Percentiles rank a stretch among this genome's conserved stretches.
Evolutionary conservation across 2,113 vertebrate species (phyloP).

Genomic region (Aegypius monachus): DNA sequence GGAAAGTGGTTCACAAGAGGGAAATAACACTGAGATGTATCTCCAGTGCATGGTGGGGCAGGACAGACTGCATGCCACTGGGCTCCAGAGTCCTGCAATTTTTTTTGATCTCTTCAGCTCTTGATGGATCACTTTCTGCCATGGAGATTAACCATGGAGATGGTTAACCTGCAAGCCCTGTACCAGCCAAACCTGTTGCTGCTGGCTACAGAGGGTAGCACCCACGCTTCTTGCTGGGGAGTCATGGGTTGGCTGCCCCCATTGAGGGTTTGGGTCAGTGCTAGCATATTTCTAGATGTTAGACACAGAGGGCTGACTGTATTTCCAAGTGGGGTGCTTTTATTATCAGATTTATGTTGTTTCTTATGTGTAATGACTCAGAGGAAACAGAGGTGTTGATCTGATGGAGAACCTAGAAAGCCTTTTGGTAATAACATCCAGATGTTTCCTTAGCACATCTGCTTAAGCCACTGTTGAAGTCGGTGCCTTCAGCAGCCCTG

Average conservation of each 20-base stretch:
- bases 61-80: neutral
- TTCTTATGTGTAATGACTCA: neutral
- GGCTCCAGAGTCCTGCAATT: neutral
- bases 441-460: constrained; percentile 47
- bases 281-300: neutral
- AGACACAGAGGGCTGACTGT: neutral
- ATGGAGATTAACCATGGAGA: neutral
- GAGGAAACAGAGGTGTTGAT: constrained; percentile 38
- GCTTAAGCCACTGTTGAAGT: constrained; percentile 18
- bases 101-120: neutral
- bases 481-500: neutral
- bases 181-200: neutral
- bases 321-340: neutral
- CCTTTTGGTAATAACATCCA: constrained; percentile 25
- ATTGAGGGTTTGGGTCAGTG: neutral
- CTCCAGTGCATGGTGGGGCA: neutral
- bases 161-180: neutral
- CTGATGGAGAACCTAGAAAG: constrained; percentile 3
- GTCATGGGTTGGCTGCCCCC: neutral
- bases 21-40: neutral
- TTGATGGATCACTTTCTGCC: neutral
- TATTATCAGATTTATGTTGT: neutral
- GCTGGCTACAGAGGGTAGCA: neutral
- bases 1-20: neutral
- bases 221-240: neutral